Base-by-base conservation (phyloP, 2,797 vertebrate species). In the Moxostoma hubbsi region DNA sequence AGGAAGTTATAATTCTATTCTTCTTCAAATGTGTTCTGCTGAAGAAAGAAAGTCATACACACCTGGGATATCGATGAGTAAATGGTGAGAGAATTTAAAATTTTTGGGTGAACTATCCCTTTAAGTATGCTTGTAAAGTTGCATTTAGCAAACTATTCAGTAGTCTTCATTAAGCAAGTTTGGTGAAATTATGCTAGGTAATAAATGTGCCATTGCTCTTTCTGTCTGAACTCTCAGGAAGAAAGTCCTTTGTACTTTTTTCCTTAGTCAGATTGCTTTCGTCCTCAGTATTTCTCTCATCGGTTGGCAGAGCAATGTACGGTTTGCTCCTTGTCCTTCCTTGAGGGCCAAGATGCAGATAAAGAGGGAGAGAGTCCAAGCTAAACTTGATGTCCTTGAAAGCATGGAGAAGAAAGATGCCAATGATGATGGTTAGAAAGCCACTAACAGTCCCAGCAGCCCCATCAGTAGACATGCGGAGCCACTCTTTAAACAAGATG, bases 401-500 rank as follows among this genome's bases (percentile, higher is more conserved):
- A 67, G 91, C 90, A 0, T 96, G 93, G 47, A 96, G 91, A 54
- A 96, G 93, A 84, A 96, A 96, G 83, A 95, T 94, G 13, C 95
- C 95, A 0, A 94, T 82, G 83, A 95, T 92, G 1, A 95, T 95
- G 80, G 91, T 95, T 83, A 96, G 90, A 87, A 97, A 97, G n/a
- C 95, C 95, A 0, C 94, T 95, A 58, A 96, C 90, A 1, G 94
- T 95, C 62, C 94, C 93, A 0, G 93, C 66, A 5, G 90, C 82
- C 12, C 93, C 94, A 49, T 93, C 91, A 1, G 85, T 67, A 57
- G 86, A 90, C 94, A 97, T 94, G 4, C 91, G 86, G 77, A 95
- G 85, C 94, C 95, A 96, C 84, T 97, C 95, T 78, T 96, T 95
- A 86, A 96, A 97, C 64, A 96, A 43, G 65, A 36, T 36, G 36